phyloP scores from a whole-genome alignment of 1,140 invertebrate genomes.

The Pachyrhynchus sulphureomaculatus region DNA sequence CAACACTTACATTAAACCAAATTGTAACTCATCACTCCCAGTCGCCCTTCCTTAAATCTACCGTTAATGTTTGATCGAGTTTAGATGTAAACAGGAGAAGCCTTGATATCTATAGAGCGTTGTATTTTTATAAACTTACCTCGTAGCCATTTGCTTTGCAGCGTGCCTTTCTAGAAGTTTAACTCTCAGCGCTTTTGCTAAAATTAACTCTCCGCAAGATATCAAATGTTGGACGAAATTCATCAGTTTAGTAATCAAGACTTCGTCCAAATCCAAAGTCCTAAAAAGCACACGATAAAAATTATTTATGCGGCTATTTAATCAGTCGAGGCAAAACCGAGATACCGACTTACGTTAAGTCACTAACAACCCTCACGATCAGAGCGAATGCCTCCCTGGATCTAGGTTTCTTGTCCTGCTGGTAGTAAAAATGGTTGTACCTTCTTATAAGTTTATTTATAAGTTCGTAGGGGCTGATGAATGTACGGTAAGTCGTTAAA shows the following conservation, averaged over 20 bases:
- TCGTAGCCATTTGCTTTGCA: constrained; percentile 51
- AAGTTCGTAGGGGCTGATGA: constrained; percentile 84
- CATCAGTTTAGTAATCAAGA: constrained; percentile 75
- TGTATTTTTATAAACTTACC: too few relatives aligned
- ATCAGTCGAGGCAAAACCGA: neutral
- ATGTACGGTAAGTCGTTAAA: constrained; percentile 94
- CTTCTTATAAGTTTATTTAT: constrained; percentile 86
- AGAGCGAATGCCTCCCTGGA: constrained; percentile 86
- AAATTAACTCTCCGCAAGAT: constrained; percentile 78
- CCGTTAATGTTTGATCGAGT: too few relatives aligned
- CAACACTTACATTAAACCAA: too few relatives aligned
- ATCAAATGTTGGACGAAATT: constrained; percentile 91
- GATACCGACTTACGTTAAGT: constrained; percentile 85
- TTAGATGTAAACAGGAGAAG: too few relatives aligned
- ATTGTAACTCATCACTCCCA: too few relatives aligned
- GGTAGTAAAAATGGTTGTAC: constrained; percentile 80
- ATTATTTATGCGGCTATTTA: constrained; percentile 18
- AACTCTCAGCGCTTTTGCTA: constrained; percentile 85
- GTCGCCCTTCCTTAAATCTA: too few relatives aligned
- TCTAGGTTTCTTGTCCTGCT: constrained; percentile 72
- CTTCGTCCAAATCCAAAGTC: constrained; percentile 77
- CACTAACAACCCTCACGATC: constrained; percentile 88
- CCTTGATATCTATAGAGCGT: too few relatives aligned
- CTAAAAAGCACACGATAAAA: too few relatives aligned
- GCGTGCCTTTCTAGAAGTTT: constrained; percentile 90